phyloP scores from a whole-genome alignment of 2,888 invertebrate genomes.

The Pteria penguin region DNA sequence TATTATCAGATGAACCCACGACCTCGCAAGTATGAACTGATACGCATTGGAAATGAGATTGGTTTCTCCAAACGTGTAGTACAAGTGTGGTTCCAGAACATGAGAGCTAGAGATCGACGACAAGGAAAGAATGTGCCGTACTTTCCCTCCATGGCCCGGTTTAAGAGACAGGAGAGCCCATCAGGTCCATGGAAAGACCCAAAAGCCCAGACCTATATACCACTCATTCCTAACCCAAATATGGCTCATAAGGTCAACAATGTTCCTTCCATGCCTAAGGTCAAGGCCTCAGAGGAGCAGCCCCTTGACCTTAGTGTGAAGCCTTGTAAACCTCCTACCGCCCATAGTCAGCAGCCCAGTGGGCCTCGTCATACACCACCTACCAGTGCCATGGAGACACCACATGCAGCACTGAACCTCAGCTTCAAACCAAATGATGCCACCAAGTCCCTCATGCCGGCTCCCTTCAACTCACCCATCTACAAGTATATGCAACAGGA shows the following conservation, averaged over 20 bases:
- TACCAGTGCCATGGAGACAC: conserved; percentile 43
- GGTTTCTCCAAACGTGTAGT: conserved; percentile 97
- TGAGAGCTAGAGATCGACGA: conserved; percentile 87
- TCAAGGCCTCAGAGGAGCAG: conserved; percentile 54
- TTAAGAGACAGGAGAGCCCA: conserved; percentile 55
- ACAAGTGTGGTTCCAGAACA: conserved; percentile 98
- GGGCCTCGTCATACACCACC: too few species aligned
- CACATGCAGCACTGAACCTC: conserved; percentile 88
- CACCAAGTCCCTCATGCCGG: conserved; percentile 33
- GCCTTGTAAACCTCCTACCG: conserved; percentile 60
- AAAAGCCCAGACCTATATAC: conserved; percentile 71
- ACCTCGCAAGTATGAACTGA: conserved; percentile 95
- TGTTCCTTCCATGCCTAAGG: conserved; percentile 16
- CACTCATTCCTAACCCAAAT: conserved; percentile 72
- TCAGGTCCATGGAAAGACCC: conserved; percentile 36
- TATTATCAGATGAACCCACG: conserved; percentile 94
- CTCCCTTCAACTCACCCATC: conserved; percentile 63
- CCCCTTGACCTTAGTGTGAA: conserved; percentile 92
- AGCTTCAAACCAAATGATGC: conserved; percentile 81
- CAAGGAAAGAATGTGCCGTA: conserved; percentile 69
- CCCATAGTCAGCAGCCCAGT: conserved; percentile 80
- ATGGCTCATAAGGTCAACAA: conserved; percentile 56
- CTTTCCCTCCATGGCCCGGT: conserved; percentile 60
- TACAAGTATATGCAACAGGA: conserved; percentile 78
- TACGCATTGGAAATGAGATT: conserved; percentile 91